Evolutionary conservation across 1,140 invertebrate genomes (phyloP).

Genomic region (Ostrea edulis): DNA sequence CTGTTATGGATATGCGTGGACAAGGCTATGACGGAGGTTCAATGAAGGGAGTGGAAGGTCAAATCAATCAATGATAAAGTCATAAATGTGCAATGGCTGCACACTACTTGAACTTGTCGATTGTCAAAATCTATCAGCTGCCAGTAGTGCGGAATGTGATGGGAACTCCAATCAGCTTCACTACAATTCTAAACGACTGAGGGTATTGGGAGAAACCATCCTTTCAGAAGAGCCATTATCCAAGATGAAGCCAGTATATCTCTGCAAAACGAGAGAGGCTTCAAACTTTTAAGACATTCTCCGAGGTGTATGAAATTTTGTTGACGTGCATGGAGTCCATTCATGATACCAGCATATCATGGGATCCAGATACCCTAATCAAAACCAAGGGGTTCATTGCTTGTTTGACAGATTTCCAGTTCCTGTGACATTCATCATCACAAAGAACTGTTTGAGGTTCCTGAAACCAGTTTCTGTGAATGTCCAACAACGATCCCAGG

Average conservation of each 20-base stretch:
- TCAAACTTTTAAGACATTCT: background rate
- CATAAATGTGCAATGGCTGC: slow-evolving; percentile 33
- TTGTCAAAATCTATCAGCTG: slow-evolving; percentile 36
- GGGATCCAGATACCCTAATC: slow-evolving; percentile 20
- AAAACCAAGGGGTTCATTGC: slow-evolving; percentile 40
- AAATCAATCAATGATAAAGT: background rate
- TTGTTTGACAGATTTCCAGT: slow-evolving; percentile 37
- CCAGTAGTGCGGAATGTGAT: slow-evolving; percentile 28
- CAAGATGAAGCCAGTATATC: slow-evolving; percentile 36
- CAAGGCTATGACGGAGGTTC: slow-evolving; percentile 15
- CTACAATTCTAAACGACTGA: slow-evolving; percentile 2
- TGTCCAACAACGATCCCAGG: background rate
- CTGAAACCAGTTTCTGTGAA: slow-evolving; percentile 22
- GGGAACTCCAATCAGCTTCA: background rate
- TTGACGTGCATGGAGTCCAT: slow-evolving; percentile 22
- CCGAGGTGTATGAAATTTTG: background rate
- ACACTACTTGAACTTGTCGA: slow-evolving; percentile 29
- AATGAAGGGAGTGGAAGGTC: background rate
- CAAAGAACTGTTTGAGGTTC: slow-evolving; percentile 26
- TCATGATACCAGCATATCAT: slow-evolving; percentile 37
- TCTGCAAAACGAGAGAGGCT: slow-evolving; percentile 21
- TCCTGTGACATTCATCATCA: slow-evolving; percentile 30
- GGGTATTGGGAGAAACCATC: slow-evolving; percentile 8
- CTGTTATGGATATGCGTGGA: slow-evolving; percentile 15
- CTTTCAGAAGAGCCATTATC: background rate